Conservation (phyloP, 2,888 invertebrate genomes). For the Scaptomyza flava region DNA sequence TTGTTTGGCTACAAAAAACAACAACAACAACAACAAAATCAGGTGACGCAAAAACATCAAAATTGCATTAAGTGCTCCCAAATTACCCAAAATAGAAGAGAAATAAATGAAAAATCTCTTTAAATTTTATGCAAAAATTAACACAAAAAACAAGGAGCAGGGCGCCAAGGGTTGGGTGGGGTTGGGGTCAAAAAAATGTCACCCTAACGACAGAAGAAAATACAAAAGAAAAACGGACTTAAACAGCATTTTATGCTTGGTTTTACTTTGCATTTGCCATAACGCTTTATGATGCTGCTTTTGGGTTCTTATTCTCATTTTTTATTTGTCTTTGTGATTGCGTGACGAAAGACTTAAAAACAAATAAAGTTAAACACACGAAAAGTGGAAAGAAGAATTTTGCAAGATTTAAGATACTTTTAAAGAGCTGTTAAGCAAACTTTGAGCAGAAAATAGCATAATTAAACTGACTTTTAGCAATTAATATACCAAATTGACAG, state of each 20-base stretch:
- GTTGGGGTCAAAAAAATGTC: constrained; percentile 11
- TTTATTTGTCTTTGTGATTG: constrained; percentile 8
- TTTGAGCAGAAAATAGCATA: background rate
- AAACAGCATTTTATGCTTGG: constrained; percentile 22
- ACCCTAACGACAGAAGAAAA: background rate
- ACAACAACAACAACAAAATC: constrained; percentile 47
- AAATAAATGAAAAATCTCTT: constrained; percentile 19
- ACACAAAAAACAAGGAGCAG: constrained; percentile 5
- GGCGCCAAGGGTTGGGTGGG: constrained; percentile 1
- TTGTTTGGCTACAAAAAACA: constrained; percentile 29
- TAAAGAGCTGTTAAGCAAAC: background rate
- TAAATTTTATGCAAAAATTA: constrained; percentile 59
- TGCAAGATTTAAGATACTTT: background rate
- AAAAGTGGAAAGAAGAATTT: background rate
- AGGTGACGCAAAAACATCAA: constrained; percentile 68
- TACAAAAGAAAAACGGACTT: constrained; percentile 56
- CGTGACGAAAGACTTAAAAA: background rate
- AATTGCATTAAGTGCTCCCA: constrained; percentile 67
- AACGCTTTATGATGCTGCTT: constrained; percentile 7
- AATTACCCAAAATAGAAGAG: constrained; percentile 29
- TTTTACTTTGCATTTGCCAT: constrained; percentile 28
- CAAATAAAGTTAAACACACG: too few species aligned
- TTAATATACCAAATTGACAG: background rate
- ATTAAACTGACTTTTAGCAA: background rate
- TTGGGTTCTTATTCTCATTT: background rate